Base-by-base conservation (phyloP, 2,888 invertebrate species). In the Ashinkailepas kermadecensis region DNA sequence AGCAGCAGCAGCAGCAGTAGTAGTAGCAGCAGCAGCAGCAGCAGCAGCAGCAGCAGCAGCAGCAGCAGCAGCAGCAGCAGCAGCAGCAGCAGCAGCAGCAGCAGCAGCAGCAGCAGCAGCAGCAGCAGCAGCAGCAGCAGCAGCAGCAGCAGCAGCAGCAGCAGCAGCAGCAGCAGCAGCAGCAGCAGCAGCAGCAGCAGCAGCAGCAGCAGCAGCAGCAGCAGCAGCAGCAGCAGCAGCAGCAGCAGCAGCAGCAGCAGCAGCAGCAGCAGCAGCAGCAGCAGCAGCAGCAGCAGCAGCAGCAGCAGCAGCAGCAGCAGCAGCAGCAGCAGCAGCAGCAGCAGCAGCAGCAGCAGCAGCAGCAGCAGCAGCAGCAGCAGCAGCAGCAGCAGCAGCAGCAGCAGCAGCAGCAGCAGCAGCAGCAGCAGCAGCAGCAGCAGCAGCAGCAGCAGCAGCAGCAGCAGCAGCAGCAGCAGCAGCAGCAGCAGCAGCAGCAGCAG, bases 1-100 rank as follows among this genome's bases (percentile, higher is more conserved):
- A 79, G 25, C 21, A 79, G 25, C 57, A 54, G 23, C 3, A 79
- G 23, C 57, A 79, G 54, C 2, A 79, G 79, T 23, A 9, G 39
- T 54, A 79, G 18, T 23, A 79, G 10, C 2, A 21, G 79, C 21
- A 18, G 79, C 3, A 79, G 56, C 21, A 54, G 13, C 3, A 79
- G 79, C 57, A 79, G 54, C 21, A 79, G 79, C 21, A 79, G 79
- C 57, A 79, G 54, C 21, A 54, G 79, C 21, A 79, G 56, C 57
- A 79, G 56, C 57, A 54, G 7, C 57, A 79, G 25, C 57, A 79
- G 25, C 57, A 54, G 79, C 57, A 54, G 25, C 57, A 54, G 79
- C 57, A 79, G 79, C 12, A 79, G 18, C 21, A 79, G 79, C 21
- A 79, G 39, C 9, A 79, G 2, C 3, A 79, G 79, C 3, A 79